Evolutionary conservation across 2,888 invertebrate genomes (phyloP).

Genomic region (Kuschelorhynchus macadamiae): DNA sequence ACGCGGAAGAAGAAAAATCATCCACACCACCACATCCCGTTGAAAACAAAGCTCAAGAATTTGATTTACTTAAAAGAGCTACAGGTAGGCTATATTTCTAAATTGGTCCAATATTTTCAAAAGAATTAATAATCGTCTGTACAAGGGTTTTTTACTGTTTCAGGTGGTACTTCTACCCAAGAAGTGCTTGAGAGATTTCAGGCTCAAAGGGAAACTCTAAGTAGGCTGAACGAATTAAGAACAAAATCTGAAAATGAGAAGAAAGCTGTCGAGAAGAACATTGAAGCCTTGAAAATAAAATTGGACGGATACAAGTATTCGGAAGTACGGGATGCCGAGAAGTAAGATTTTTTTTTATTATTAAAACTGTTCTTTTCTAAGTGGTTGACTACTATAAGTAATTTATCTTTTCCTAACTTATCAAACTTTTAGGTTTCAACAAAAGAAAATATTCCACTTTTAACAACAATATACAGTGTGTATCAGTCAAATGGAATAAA

Average conservation of each 20-base stretch:
- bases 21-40: constrained; percentile 64
- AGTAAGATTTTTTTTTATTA: constrained; percentile 71
- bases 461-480: too few species aligned
- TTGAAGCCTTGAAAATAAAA: constrained; percentile 77
- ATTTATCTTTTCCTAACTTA: background rate
- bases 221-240: constrained; percentile 79
- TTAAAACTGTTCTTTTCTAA: constrained; percentile 9
- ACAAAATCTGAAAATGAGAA: constrained; percentile 83
- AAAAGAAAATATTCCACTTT: too few species aligned
- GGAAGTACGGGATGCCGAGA: constrained; percentile 84
- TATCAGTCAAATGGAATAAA: too few species aligned
- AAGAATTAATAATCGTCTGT: background rate
- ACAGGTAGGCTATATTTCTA: constrained; percentile 70
- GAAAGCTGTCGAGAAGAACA: constrained; percentile 76
- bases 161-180: constrained; percentile 81
- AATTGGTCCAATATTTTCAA: background rate
- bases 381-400: too few species aligned
- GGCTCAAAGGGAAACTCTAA: constrained; percentile 81
- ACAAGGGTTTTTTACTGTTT: background rate
- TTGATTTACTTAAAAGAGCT: constrained; percentile 82
- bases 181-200: constrained; percentile 83
- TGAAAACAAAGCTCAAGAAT: constrained; percentile 75
- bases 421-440: too few species aligned
- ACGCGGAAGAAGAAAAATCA: constrained; percentile 65
- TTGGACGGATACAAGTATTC: constrained; percentile 85